These are phyloP conservation scores for Nemopilema nomurai DNA, from an alignment of 30 jellyfish, hydroid and myxozoan genomes.

Conservation along the genomic window DNA sequence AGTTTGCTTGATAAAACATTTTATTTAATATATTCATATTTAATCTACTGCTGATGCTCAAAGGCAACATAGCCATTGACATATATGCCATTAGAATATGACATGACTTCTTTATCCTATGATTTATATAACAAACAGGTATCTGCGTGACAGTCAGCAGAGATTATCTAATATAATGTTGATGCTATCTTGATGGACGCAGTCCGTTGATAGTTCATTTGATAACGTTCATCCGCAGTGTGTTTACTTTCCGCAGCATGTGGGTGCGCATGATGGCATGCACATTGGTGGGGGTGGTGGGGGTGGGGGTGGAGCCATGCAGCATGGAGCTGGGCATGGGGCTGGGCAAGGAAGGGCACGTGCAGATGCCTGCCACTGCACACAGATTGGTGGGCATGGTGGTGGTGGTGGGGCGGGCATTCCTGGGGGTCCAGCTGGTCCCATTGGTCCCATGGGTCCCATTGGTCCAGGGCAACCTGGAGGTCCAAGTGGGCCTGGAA, in stretches of 20 bases:
- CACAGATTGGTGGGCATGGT: constrained; percentile 89
- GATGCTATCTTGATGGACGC: neutral
- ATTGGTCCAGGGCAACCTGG: constrained; percentile 84
- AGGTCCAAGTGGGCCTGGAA: constrained; percentile 98
- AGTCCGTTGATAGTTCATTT: neutral
- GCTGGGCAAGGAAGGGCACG: constrained; percentile 72
- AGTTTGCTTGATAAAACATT: neutral
- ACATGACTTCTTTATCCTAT: neutral
- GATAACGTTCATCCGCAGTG: neutral
- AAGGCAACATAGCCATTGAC: neutral
- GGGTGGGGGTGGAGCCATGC: constrained; percentile 63
- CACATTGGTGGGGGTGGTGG: constrained; percentile 77
- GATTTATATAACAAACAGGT: too few species aligned
- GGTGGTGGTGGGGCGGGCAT: constrained; percentile 98
- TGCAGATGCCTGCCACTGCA: constrained; percentile 76
- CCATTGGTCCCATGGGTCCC: constrained; percentile 87
- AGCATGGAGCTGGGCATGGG: constrained; percentile 77
- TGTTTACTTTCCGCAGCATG: constrained; percentile 61
- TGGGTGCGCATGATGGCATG: constrained; percentile 74
- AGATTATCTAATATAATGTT: neutral
- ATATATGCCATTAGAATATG: neutral
- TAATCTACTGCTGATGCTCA: neutral
- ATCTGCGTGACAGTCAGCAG: neutral
- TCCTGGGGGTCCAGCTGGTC: constrained; percentile 99
- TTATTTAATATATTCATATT: neutral